A percentile compares a stretch with the other conserved stretches of the same genome.
Evolutionary conservation across 2,113 vertebrate species (phyloP).

Genomic region (Falcunculus frontatus): DNA sequence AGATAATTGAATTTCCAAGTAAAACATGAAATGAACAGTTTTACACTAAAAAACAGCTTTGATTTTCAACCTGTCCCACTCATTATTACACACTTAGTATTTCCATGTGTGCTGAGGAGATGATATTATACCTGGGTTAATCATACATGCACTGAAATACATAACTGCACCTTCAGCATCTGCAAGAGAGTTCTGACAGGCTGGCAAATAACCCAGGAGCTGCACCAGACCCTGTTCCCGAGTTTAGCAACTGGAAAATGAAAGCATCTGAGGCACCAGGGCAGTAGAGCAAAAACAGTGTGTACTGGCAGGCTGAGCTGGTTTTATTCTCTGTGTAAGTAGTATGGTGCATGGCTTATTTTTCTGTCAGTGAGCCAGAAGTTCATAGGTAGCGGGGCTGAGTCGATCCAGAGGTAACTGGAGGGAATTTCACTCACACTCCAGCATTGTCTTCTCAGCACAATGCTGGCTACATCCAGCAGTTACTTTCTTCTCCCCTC

Average conservation of each 20-base stretch:
- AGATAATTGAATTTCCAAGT: background rate
- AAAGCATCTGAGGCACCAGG: background rate
- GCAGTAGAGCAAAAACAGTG: background rate
- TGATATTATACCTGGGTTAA: background rate
- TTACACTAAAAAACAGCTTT: background rate
- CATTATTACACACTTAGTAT: background rate
- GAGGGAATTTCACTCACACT: background rate
- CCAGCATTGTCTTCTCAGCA: background rate
- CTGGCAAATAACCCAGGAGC: background rate
- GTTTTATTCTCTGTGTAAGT: background rate
- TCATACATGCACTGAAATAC: background rate
- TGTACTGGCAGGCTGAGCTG: background rate
- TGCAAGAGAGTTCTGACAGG: background rate
- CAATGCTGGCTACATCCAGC: background rate
- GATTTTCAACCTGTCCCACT: background rate
- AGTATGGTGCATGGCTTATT: background rate
- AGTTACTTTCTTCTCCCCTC: background rate
- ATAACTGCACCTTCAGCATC: background rate
- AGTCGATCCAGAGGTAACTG: background rate
- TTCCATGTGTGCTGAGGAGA: background rate
- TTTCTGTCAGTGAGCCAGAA: background rate
- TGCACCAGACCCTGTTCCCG: background rate
- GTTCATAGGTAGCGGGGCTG: background rate
- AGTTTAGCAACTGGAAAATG: background rate
- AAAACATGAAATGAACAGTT: background rate